Evolutionary conservation across 2,888 invertebrate genomes (phyloP).

Genomic region (Watsonalla cultraria): DNA sequence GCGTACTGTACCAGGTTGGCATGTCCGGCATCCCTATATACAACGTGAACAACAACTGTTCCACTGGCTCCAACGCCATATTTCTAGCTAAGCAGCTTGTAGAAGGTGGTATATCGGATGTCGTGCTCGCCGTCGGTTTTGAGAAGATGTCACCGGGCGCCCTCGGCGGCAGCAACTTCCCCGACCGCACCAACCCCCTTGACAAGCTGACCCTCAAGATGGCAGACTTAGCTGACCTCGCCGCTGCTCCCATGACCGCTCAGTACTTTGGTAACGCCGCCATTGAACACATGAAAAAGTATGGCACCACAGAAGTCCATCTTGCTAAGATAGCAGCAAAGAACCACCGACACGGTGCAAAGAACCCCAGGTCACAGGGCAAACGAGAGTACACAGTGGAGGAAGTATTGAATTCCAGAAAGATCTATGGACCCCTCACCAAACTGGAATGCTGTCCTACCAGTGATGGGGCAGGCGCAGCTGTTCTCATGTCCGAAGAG

Average conservation of each 20-base stretch:
- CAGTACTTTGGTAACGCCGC: slow-evolving; percentile 99
- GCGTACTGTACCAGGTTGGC: slow-evolving; percentile 95
- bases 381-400: slow-evolving; percentile 94
- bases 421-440: slow-evolving; percentile 94
- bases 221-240: slow-evolving; percentile 89
- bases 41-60: slow-evolving; percentile 99
- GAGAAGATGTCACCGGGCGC: slow-evolving; percentile 99
- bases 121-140: slow-evolving; percentile 96
- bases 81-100: slow-evolving; percentile 94
- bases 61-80: slow-evolving; percentile 96
- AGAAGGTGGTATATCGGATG: slow-evolving; percentile 92
- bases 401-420: slow-evolving; percentile 92
- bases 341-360: slow-evolving; percentile 97
- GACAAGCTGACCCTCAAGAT: slow-evolving; percentile 92
- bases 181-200: slow-evolving; percentile 92
- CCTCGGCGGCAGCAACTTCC: slow-evolving; percentile 83
- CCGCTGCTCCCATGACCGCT: slow-evolving; percentile 91
- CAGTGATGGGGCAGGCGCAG: slow-evolving; percentile 98
- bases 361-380: slow-evolving; percentile 98
- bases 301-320: slow-evolving; percentile 94
- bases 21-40: slow-evolving; percentile 98
- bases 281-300: slow-evolving; percentile 96
- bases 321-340: slow-evolving; percentile 99
- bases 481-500: slow-evolving; percentile 92
- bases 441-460: slow-evolving; percentile 99